Conservation (phyloP, 2,797 vertebrate species). For the Gymnoscopelus microlampas region DNA sequence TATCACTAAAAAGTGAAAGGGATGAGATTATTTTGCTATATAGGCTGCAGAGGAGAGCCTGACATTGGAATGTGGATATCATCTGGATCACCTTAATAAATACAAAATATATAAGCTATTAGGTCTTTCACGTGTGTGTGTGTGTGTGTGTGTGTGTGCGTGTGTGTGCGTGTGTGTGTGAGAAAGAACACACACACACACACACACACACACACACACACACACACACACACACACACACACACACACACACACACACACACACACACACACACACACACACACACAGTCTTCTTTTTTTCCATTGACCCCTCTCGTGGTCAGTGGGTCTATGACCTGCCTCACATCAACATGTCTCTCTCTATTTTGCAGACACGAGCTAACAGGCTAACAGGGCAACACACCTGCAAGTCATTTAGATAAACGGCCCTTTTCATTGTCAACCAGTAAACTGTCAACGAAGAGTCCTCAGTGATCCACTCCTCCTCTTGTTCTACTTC, state of each 20-base stretch:
- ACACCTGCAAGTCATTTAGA: constrained; percentile 24
- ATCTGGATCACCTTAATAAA: too few relatives aligned
- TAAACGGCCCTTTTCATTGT: neutral
- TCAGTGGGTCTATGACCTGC: neutral
- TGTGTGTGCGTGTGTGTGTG: too few relatives aligned
- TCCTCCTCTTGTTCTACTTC: neutral
- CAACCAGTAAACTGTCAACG: neutral
- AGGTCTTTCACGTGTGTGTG: too few relatives aligned
- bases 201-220: constrained; percentile 7
- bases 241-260: constrained; percentile 11
- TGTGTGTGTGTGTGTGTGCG: neutral
- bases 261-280: constrained; percentile 16
- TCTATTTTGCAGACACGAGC: neutral
- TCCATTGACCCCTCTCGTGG: too few relatives aligned
- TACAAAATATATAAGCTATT: too few relatives aligned
- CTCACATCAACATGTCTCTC: neutral
- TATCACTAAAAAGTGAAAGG: too few relatives aligned
- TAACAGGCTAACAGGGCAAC: neutral
- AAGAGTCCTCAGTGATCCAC: neutral
- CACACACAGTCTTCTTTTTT: neutral
- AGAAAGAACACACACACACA: neutral
- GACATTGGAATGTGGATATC: too few relatives aligned
- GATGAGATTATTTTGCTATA: too few relatives aligned
- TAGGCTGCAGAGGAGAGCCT: too few relatives aligned
- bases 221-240: neutral